Base-by-base conservation (phyloP, 2,888 invertebrate species). In the Tridacna gigas region DNA sequence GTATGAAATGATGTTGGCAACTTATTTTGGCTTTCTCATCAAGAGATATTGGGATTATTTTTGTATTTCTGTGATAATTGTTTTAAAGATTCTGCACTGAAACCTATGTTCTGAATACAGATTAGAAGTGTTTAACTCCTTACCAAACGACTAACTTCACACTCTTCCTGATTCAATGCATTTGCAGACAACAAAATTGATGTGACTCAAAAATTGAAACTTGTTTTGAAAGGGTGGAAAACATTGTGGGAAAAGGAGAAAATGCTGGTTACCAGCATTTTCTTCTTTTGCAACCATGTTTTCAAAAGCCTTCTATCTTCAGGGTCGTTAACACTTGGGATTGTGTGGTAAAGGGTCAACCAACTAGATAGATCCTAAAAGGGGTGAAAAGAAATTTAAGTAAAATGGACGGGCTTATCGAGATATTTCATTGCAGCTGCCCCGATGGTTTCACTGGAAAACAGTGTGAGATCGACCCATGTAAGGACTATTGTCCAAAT, bases 381-480 rank as follows among this genome's bases (percentile, higher is more conserved):
- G 7, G 37, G 37, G 37, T 37, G 37, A 4, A 37, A 37, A 37
- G 37, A 37, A 37, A 37, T 37, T 37, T 2, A 37, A 4, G 37
- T 7, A 37, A 7, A 37, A 37, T 4, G 7, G 37, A 37, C 37
- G 7, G 37, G 37, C 37, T 37, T 37, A 37, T 37, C 7, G 3
- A 37, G 37, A 37, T 37, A 4, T 37, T 75, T 69, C 51, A 26
- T 83, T 85, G 25, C 77, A 89, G 89, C 74, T 90, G 89, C 77
- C 78, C 65, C 22, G 71, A 77, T 12, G 84, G 85, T 28, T 81
- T 77, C 47, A 61, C 69, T 13, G 88, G 86, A 0, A 81, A 84
- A 67, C 60, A 79, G 25, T 92, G 92, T 76, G 82, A 82, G 63
- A 82, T 77, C 20, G 77, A 86, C 48, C 82, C 79, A 0, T 91